A percentile compares a stretch with the other conserved stretches of the same genome.
Conservation (phyloP, 2,797 vertebrate genomes). For the Melanotaenia boesemani region DNA sequence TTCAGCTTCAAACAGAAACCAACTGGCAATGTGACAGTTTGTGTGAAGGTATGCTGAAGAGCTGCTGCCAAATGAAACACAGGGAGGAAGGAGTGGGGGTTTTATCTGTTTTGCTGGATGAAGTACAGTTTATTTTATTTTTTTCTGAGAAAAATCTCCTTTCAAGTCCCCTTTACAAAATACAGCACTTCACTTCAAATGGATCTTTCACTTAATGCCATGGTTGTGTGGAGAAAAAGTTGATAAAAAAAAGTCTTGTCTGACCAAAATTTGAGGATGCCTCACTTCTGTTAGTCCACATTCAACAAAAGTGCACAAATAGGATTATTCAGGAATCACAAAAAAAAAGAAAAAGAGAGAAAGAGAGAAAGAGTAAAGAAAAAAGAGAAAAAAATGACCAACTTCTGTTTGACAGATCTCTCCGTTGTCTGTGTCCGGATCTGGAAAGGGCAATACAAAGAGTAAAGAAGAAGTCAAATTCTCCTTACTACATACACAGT, state of each 20-base stretch:
- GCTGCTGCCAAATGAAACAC: conserved; percentile 57
- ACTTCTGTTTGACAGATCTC: conserved; percentile 34
- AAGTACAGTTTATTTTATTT: conserved; percentile 33
- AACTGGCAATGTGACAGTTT: conserved; percentile 33
- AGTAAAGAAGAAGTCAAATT: conserved; percentile 25
- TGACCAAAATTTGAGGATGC: conserved; percentile 43
- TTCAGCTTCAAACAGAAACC: conserved; percentile 59
- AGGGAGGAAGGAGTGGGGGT: conserved; percentile 27
- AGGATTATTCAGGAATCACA: too few relatives aligned
- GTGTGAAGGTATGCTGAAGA: conserved; percentile 41
- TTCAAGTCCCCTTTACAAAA: conserved; percentile 21
- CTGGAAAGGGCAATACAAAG: conserved; percentile 49
- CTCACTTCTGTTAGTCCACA: conserved; percentile 39
- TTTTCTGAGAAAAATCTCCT: conserved; percentile 43
- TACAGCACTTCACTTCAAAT: conserved; percentile 48
- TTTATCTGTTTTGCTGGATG: conserved; percentile 43
- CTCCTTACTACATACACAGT: background rate
- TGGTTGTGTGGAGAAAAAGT: conserved; percentile 44
- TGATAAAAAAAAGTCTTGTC: conserved; percentile 41
- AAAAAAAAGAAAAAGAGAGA: background rate
- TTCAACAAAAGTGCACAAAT: conserved; percentile 12
- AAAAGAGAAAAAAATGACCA: conserved; percentile 20
- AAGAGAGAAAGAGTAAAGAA: background rate
- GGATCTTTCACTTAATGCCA: conserved; percentile 50
- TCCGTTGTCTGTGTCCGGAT: conserved; percentile 55